Base-by-base conservation (phyloP, 2,113 vertebrate genomes). In the Morone chrysops region DNA sequence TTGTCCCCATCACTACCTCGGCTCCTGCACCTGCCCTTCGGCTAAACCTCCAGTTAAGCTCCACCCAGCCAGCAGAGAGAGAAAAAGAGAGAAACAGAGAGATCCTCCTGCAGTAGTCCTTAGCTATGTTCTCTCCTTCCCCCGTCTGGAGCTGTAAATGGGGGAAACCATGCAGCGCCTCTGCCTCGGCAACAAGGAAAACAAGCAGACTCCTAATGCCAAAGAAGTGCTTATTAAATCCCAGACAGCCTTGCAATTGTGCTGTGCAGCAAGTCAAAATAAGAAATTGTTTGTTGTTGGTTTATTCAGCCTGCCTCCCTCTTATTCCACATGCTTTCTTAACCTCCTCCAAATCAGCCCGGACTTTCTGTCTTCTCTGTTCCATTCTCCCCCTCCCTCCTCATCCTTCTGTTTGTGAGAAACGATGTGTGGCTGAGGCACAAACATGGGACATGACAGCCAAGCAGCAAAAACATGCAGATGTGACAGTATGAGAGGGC, bases 221-320 rank as follows among this genome's bases (percentile, higher is more conserved):
- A 85, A 82, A 93, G 71, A 94, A 90, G 87, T 90, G 90, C 93
- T 94, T 94, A 91, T 93, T 94, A 94, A 95, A 91, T 92, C 94
- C 89, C 83, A 95, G 86, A 89, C 90, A 88, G 85, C 79, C 80
- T 85, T 76, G 83, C 82, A 90, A 89, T 93, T 90, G 82, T 22
- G 25, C 76, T 40, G 78, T n/a, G 69, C 71, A 90, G 91, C 84
- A 89, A 94, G 94, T 89, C 90, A 93, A 94, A 95, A 95, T 93
- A 94, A 91, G 89, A 90, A 90, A 89, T 85, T 90, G 88, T 93
- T 93, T 91, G 90, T 92, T 93, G 86, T 91, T 94, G 83, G 87
- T 91, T 88, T 87, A 75, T 92, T 90, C 92, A 90, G 88, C 87
- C 84, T 81, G 85, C 85, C 86, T 93, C 81, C 87, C 84, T 90